These are phyloP conservation scores for Syritta pipiens DNA, from an alignment of 2,888 invertebrate species.

Conservation along the genomic window DNA sequence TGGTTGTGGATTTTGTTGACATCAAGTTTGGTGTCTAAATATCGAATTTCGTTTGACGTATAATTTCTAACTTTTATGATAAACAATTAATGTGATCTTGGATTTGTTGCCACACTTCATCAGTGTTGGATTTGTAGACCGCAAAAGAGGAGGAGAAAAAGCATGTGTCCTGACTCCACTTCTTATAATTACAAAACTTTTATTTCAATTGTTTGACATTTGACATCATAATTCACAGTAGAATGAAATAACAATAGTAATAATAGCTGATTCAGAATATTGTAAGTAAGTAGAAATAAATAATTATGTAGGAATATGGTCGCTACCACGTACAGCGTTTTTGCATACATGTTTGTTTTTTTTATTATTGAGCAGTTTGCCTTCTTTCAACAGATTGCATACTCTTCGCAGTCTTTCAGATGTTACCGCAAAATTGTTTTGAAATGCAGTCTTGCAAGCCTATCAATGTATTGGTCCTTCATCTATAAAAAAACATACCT, in stretches of 20 bases:
- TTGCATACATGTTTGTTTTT: slow-evolving; percentile 6
- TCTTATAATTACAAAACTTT: too few species aligned
- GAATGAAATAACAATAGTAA: too few species aligned
- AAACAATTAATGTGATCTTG: slow-evolving; percentile 3
- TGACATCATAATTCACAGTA: too few species aligned
- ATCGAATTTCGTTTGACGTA: slow-evolving; percentile 14
- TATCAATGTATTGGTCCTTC: background rate
- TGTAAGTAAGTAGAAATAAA: too few species aligned
- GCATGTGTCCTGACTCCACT: too few species aligned
- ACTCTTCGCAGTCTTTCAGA: slow-evolving; percentile 28
- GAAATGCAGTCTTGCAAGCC: slow-evolving; percentile 25
- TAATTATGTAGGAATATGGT: too few species aligned
- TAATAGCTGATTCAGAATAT: too few species aligned
- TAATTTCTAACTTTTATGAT: slow-evolving; percentile 1
- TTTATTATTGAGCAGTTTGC: slow-evolving; percentile 8
- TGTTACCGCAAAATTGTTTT: slow-evolving; percentile 27
- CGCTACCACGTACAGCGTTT: slow-evolving; percentile 10
- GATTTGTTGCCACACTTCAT: slow-evolving; percentile 4
- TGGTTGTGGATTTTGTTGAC: too few species aligned
- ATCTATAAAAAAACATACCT: too few species aligned
- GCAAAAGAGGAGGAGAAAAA: too few species aligned
- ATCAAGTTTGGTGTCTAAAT: slow-evolving; percentile 12
- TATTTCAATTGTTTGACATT: too few species aligned
- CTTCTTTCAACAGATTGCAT: slow-evolving; percentile 16
- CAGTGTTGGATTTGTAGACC: too few species aligned